Evolutionary conservation across 2,797 vertebrate species (phyloP).

Genomic region (Triplophysa bombifrons): DNA sequence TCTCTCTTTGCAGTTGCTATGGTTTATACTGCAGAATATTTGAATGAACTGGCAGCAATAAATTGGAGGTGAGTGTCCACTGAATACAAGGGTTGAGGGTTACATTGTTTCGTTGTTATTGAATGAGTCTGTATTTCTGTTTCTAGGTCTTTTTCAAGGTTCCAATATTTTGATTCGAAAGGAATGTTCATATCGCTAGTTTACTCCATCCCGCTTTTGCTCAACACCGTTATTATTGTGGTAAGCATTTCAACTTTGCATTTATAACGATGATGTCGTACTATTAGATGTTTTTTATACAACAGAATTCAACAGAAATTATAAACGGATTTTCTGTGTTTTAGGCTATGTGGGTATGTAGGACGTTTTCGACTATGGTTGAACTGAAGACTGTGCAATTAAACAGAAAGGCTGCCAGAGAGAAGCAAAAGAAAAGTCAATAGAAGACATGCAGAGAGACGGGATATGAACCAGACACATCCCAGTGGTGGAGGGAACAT

Average conservation of each 20-base stretch:
- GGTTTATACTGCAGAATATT: slow-evolving; percentile 89
- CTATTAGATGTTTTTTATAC: not conserved
- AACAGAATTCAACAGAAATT: not conserved
- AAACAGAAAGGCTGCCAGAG: slow-evolving; percentile 76
- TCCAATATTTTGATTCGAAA: slow-evolving; percentile 95
- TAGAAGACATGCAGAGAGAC: slow-evolving; percentile 29
- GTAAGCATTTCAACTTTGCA: slow-evolving; percentile 69
- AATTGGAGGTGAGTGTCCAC: slow-evolving; percentile 87
- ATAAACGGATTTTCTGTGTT: slow-evolving; percentile 24
- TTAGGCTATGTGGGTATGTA: slow-evolving; percentile 88
- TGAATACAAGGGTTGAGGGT: not conserved
- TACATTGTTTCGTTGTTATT: not conserved
- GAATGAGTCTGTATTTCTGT: not conserved
- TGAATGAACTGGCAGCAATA: slow-evolving; percentile 92
- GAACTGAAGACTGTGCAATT: slow-evolving; percentile 87
- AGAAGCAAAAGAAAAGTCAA: slow-evolving; percentile 75
- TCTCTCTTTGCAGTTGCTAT: slow-evolving; percentile 80
- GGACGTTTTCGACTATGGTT: slow-evolving; percentile 88
- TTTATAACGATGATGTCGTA: not conserved
- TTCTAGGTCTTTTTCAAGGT: slow-evolving; percentile 86
- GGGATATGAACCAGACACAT: not conserved
- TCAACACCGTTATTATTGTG: slow-evolving; percentile 91
- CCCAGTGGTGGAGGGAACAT: not conserved
- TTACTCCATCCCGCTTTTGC: slow-evolving; percentile 86
- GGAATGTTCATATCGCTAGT: slow-evolving; percentile 97